Evolutionary conservation across 1,140 invertebrate genomes (phyloP).

Genomic region (Drosophila pseudoananassae): DNA sequence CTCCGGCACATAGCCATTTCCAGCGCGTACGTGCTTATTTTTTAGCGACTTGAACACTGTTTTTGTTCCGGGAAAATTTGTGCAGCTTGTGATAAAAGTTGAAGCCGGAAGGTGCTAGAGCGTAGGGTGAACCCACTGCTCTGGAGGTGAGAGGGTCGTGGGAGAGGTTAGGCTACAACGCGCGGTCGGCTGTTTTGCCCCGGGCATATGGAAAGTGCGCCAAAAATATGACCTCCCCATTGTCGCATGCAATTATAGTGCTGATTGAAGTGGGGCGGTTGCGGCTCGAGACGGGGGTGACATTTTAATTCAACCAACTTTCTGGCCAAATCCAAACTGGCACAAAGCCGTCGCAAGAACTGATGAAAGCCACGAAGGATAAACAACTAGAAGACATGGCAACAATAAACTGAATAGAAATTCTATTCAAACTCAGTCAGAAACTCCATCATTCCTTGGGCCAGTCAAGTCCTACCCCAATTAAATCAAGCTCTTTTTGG

Average conservation of each 20-base stretch:
- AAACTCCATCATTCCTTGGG: background rate
- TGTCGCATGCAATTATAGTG: slow-evolving; percentile 51
- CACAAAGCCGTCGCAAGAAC: slow-evolving; percentile 25
- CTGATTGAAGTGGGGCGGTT: slow-evolving; percentile 41
- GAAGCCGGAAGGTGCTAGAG: slow-evolving; percentile 38
- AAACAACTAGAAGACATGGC: background rate
- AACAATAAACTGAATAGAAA: slow-evolving; percentile 14
- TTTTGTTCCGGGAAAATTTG: slow-evolving; percentile 67
- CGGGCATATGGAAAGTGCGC: slow-evolving; percentile 50
- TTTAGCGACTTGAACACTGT: slow-evolving; percentile 75
- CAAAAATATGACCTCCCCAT: slow-evolving; percentile 30
- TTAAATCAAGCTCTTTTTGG: slow-evolving; percentile 9
- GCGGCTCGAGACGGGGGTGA: slow-evolving; percentile 14
- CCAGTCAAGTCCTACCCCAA: too few species aligned
- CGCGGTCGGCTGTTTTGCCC: slow-evolving; percentile 6
- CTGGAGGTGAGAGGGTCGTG: background rate
- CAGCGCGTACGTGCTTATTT: slow-evolving; percentile 78
- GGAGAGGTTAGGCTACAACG: background rate
- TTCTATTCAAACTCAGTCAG: background rate
- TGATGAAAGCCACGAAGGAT: slow-evolving; percentile 15
- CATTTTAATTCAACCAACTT: slow-evolving; percentile 58
- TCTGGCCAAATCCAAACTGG: slow-evolving; percentile 33
- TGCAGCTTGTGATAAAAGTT: slow-evolving; percentile 73
- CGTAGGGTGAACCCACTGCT: background rate
- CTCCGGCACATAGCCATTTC: slow-evolving; percentile 50